phyloP scores from a whole-genome alignment of 2,797 vertebrate genomes.

The Diplodus puntazzo region DNA sequence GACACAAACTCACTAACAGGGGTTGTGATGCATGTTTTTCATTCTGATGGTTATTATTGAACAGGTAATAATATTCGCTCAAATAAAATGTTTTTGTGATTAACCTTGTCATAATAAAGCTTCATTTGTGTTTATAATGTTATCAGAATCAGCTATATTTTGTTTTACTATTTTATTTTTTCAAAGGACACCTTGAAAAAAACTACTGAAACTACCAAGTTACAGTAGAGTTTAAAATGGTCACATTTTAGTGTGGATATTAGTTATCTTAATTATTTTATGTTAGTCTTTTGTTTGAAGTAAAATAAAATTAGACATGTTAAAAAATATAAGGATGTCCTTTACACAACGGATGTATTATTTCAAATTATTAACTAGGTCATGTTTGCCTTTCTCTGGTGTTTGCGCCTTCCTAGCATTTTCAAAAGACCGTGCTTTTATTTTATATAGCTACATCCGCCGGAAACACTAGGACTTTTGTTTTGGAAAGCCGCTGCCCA shows the following conservation, averaged over 20 bases:
- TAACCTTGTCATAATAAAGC: slow-evolving; percentile 23
- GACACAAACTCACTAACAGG: neutral
- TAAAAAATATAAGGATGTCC: neutral
- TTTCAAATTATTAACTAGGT: neutral
- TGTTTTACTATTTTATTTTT: neutral
- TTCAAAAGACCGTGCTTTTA: slow-evolving; percentile 60
- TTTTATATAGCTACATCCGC: slow-evolving; percentile 61
- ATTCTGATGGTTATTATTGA: slow-evolving; percentile 14
- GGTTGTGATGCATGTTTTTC: neutral
- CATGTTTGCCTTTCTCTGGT: neutral
- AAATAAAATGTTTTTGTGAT: slow-evolving; percentile 18
- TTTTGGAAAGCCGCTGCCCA: slow-evolving; percentile 78
- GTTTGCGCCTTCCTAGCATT: neutral
- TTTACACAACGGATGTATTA: too few species aligned
- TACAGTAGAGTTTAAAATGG: too few species aligned
- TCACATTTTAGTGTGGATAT: too few species aligned
- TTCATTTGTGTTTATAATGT: slow-evolving; percentile 4
- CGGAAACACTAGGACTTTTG: slow-evolving; percentile 78
- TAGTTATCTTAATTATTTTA: neutral
- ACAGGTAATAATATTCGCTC: slow-evolving; percentile 7
- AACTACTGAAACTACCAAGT: too few species aligned
- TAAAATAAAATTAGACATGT: neutral
- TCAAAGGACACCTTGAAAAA: too few species aligned
- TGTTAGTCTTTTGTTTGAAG: neutral
- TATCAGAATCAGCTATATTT: neutral